A percentile compares a stretch with the other conserved stretches of the same genome.
Conservation (phyloP, 2,797 vertebrate genomes). For the Phalloptychus januarius region DNA sequence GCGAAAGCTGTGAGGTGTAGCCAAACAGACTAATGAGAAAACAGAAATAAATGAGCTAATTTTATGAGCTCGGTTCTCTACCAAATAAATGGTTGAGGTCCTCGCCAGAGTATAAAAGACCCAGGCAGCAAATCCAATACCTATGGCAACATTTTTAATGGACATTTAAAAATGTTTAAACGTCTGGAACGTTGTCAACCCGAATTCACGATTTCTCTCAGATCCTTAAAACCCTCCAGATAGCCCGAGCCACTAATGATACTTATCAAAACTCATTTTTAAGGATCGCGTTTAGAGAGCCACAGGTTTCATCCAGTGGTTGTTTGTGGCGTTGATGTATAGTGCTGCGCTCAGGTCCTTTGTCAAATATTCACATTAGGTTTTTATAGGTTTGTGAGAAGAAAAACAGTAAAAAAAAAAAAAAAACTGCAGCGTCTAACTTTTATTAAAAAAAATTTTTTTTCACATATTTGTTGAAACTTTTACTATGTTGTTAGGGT, state of each 20-base stretch:
- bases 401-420: not conserved
- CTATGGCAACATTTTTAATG: conserved; percentile 60
- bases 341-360: conserved; percentile 3
- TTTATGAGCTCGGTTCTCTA: conserved; percentile 67
- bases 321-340: not conserved
- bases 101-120: conserved; percentile 55
- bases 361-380: not conserved
- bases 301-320: not conserved
- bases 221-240: conserved; percentile 46
- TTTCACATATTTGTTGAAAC: too few species aligned
- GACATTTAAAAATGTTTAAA: conserved; percentile 39
- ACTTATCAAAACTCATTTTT: conserved; percentile 52
- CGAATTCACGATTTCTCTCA: conserved; percentile 54
- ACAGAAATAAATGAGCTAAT: conserved; percentile 57
- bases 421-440: too few species aligned
- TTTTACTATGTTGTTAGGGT: too few species aligned
- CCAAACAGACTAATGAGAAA: conserved; percentile 53
- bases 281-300: conserved; percentile 31
- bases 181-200: conserved; percentile 48
- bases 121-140: conserved; percentile 55
- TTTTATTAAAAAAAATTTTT: too few species aligned
- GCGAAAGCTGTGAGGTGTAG: conserved; percentile 32
- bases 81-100: conserved; percentile 61
- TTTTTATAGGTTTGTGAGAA: not conserved
- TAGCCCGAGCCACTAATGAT: conserved; percentile 50